Evolutionary conservation across 2,113 vertebrate genomes (phyloP).

Genomic region (Rhadina sibilatrix): DNA sequence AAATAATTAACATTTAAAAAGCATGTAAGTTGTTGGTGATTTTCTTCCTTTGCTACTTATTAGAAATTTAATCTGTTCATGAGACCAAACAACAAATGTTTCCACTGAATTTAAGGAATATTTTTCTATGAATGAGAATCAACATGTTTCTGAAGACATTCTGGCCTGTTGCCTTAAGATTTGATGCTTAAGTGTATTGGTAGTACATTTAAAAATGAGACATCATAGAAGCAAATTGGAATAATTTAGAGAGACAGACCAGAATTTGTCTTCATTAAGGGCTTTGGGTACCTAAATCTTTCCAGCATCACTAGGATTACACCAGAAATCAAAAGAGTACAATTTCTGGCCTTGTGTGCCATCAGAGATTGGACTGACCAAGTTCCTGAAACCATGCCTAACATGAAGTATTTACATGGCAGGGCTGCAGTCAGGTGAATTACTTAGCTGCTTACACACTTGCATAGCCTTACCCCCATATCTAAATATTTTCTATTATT

Average conservation of each 20-base stretch:
- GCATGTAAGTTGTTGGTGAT: not conserved
- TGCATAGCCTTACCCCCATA: not conserved
- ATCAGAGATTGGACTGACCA: not conserved
- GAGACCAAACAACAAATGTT: not conserved
- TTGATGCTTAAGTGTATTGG: not conserved
- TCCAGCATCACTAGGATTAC: not conserved
- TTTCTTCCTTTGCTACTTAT: not conserved
- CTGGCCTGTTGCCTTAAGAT: not conserved
- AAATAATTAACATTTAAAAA: not conserved
- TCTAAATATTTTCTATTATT: not conserved
- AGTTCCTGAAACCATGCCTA: not conserved
- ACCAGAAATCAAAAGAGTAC: not conserved
- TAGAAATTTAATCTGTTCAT: not conserved
- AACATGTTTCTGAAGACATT: not conserved
- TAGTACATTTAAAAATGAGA: not conserved
- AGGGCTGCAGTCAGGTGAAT: not conserved
- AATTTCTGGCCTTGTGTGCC: not conserved
- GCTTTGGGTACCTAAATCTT: not conserved
- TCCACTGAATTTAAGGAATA: not conserved
- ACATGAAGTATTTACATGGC: not conserved
- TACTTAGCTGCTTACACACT: not conserved
- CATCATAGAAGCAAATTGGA: not conserved
- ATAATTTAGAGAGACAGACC: not conserved
- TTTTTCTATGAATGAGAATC: not conserved
- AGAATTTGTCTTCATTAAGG: not conserved